Evolutionary conservation across 2,797 vertebrate genomes (phyloP), one percentile per base, ranked within the genome.

Genomic region (Neosilurus mollespiculum): DNA sequence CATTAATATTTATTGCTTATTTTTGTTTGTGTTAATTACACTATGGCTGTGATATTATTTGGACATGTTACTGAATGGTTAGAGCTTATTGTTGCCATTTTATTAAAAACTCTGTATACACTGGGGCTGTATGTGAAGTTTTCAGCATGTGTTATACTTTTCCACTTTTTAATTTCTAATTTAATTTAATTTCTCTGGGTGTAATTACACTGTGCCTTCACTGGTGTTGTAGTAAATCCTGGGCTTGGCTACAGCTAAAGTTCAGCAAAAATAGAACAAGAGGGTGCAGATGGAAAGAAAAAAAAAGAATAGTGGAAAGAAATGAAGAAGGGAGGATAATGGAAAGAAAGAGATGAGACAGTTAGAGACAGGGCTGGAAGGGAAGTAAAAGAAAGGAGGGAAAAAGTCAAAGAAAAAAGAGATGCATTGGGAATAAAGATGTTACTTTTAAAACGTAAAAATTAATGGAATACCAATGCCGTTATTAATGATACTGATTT

Each of bases 1-100:
- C 49, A 18, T 79, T 34, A 79, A 64, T 73, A 71, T 71, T 72
- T 56, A 80, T 79, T 37, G 75, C 65, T 71, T 53, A 34, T 78
- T 53, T 10, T 62, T 16, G 54, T 9, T 26, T 4, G 7, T 49
- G 30, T 54, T 59, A 82, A 66, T 51, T 67, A 34, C 64, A 49
- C 15, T 6, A 37, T 30, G 22, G 2, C 0, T 49, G 34, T 9
- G 69, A 58, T 69, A 30, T 34, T 75, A 61, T 82, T n/a, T 54
- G 70, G 43, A 64, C 24, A 24, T 67, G 15, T 18, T 34, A 51
- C 30, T 49, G 49, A 43, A 26, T 9, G 9, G 78, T 20, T 20
- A n/a, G 56, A n/a, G 56, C 30, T 61, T 15, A 77, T 43, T 59
- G 30, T 58, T 34, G 72, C 24, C 2, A 24, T 75, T 75, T 58